These are phyloP conservation scores for Conus betulinus DNA, from an alignment of 1,140 invertebrate genomes.

Conservation along the genomic window DNA sequence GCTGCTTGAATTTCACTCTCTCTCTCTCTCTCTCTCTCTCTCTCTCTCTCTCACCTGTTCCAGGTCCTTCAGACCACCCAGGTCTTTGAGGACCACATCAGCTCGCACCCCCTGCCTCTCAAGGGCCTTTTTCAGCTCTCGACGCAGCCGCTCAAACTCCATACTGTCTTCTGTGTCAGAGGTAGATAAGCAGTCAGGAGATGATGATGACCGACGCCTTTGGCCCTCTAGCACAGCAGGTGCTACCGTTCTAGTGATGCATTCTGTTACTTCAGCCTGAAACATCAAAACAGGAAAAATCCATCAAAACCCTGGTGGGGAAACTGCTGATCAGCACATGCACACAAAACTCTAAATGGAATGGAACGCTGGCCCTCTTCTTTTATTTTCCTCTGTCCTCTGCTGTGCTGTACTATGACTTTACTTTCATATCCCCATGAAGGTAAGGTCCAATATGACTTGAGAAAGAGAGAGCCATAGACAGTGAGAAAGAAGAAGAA, in stretches of 20 bases:
- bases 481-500: too few species aligned
- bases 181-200: not conserved
- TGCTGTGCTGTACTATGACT: too few species aligned
- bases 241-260: not conserved
- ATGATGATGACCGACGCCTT: not conserved
- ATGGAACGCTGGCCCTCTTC: too few species aligned
- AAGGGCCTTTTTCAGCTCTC: constrained; percentile 39
- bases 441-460: too few species aligned
- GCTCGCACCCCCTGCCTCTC: constrained; percentile 42
- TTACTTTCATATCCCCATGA: too few species aligned
- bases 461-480: too few species aligned
- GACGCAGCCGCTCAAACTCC: constrained; percentile 45
- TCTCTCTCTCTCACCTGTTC: constrained; percentile 45
- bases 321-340: too few species aligned
- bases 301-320: too few species aligned
- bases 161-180: not conserved
- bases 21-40: not conserved
- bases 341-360: too few species aligned
- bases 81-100: constrained; percentile 36
- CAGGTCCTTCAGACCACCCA: constrained; percentile 43
- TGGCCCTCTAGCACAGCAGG: not conserved
- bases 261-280: constrained; percentile 7
- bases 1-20: too few species aligned
- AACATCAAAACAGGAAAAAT: not conserved
- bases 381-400: too few species aligned